Base-by-base conservation (phyloP, 2,797 vertebrate species). In the Amphiprion clarkii region DNA sequence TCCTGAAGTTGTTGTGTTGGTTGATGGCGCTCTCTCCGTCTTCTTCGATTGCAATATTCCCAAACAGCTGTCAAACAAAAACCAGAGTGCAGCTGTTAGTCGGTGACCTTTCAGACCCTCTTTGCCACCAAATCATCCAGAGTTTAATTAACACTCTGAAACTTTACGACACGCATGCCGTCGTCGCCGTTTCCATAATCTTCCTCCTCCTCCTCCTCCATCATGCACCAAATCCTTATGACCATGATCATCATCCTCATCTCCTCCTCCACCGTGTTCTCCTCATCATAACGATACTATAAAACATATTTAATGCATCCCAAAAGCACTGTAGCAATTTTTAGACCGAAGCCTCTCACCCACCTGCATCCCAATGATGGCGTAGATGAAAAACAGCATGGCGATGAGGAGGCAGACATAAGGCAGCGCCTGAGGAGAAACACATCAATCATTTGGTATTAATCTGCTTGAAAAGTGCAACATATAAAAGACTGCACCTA, bases 301-400 rank as follows among this genome's bases (percentile, higher is more conserved):
- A 66, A 79, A 83, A 83, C 29, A 61, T 60, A 71, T 68, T 78
- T 65, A 83, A 71, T 82, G 49, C 17, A 65, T 82, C 74, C 71
- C 64, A 58, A 70, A 79, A 86, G 60, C 65, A 70, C 25, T 42
- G 29, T 16, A 74, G 56, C 5, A 39, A 49, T 33, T 74, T 68
- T 66, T 31, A 75, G 61, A 21, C 54, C 4, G 49, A 59, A 81
- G 56, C 44, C 57, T 79, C 33, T 76, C 68, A 88, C 92, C 73
- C 88, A 98, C 97, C 96, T 99, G 97, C 97, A 98, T 98, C 64
- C 97, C 97, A 14, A 99, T 98, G 93, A 98, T 98, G 93, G 97
- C 97, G 5, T 99, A 99, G 93, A 99, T 99, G 94, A 99, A 98
- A 95, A 99, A 99, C 61, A 99, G 96, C 97, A 99, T 99, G 90